These are phyloP conservation scores for Ectemnius cavifrons DNA, from an alignment of 2,888 invertebrate species.

Conservation along the genomic window DNA sequence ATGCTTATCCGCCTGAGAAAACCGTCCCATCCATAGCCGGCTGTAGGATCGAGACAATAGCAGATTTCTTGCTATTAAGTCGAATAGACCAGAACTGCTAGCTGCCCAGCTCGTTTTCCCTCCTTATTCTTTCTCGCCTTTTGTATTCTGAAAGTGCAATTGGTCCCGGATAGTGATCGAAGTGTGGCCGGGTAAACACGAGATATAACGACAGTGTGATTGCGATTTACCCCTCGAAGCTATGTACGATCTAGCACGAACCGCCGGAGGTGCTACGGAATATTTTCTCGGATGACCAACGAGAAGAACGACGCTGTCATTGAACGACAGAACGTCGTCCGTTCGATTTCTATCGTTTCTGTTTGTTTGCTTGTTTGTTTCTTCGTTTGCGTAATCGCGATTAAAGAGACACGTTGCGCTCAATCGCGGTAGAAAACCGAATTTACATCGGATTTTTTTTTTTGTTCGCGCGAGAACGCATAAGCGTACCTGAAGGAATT, in stretches of 20 bases:
- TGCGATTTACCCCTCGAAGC: slow-evolving; percentile 25
- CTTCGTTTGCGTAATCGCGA: slow-evolving; percentile 41
- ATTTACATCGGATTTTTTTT: slow-evolving; percentile 33
- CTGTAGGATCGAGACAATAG: no score
- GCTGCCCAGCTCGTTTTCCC: no score
- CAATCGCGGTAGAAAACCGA: slow-evolving; percentile 53
- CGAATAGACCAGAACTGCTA: no score
- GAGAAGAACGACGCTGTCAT: slow-evolving; percentile 46
- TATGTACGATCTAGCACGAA: slow-evolving; percentile 35
- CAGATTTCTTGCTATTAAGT: no score
- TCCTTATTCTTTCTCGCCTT: no score
- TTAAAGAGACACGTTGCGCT: slow-evolving; percentile 41
- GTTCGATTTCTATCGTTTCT: no score
- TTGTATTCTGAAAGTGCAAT: slow-evolving; percentile 62
- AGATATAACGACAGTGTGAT: slow-evolving; percentile 35
- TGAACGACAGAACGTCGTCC: slow-evolving; percentile 12
- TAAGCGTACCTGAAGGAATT: slow-evolving; percentile 60
- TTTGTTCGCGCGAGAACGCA: slow-evolving; percentile 49
- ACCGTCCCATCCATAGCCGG: no score
- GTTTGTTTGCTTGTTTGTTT: no score
- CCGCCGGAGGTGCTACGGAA: slow-evolving; percentile 22
- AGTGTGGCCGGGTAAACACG: slow-evolving; percentile 66
- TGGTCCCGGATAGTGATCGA: slow-evolving; percentile 72
- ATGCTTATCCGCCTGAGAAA: no score
- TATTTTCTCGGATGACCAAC: slow-evolving; percentile 43